Conservation (phyloP, 92 coral and sea anemone species). For the Porites cylindrica region DNA sequence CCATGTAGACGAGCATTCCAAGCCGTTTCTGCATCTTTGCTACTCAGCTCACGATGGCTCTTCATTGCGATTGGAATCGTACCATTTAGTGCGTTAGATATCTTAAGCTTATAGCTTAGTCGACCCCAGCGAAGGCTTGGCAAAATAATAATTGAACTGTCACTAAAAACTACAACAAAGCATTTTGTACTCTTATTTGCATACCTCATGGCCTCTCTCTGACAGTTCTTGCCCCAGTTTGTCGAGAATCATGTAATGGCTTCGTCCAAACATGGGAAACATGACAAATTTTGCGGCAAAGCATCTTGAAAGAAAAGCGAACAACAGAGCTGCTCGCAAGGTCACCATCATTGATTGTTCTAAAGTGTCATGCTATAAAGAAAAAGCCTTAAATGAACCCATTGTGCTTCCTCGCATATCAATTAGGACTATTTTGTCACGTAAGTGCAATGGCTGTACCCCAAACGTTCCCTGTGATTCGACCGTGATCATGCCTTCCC, state of each 20-base stretch:
- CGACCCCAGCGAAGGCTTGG: background rate
- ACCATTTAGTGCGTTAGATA: background rate
- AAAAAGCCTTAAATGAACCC: no score
- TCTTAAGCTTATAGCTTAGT: background rate
- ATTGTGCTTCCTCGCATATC: no score
- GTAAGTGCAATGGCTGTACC: no score
- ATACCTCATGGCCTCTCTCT: constrained; percentile 56
- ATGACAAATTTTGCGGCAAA: constrained; percentile 43
- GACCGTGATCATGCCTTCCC: no score
- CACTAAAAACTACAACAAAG: no score
- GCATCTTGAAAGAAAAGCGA: constrained; percentile 31
- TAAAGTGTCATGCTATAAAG: no score
- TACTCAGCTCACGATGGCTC: no score
- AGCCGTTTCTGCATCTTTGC: no score
- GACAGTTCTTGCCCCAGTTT: constrained; percentile 44
- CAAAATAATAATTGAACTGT: background rate
- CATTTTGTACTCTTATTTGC: background rate
- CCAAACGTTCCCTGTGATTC: no score
- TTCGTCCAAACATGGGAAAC: constrained; percentile 52
- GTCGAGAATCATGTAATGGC: constrained; percentile 30
- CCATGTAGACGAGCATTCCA: no score
- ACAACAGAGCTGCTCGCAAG: background rate
- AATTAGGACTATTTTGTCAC: no score
- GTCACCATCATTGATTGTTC: constrained; percentile 15
- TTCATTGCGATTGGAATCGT: no score